These are phyloP conservation scores for Ochropleura leucogaster DNA, from an alignment of 2,888 invertebrate species.

Conservation along the genomic window DNA sequence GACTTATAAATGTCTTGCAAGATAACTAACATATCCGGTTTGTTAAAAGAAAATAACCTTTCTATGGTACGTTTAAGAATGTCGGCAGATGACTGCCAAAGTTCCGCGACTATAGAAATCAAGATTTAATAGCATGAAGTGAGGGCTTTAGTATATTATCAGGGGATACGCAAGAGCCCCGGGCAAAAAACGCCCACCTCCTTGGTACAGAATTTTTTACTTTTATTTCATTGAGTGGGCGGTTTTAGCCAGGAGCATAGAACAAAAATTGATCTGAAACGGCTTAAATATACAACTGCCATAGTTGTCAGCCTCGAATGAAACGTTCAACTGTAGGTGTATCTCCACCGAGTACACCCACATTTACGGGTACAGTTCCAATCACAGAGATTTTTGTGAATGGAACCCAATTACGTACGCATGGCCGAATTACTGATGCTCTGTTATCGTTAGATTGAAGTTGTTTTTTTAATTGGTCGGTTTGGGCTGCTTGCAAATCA, in stretches of 20 bases:
- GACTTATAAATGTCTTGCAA: neutral
- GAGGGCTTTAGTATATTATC: constrained; percentile 34
- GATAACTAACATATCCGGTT: neutral
- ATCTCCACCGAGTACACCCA: constrained; percentile 17
- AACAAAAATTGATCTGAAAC: constrained; percentile 8
- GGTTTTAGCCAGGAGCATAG: constrained; percentile 25
- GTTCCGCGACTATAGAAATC: constrained; percentile 9
- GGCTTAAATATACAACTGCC: constrained; percentile 36
- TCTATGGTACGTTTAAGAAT: constrained; percentile 10
- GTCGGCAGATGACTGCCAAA: constrained; percentile 11
- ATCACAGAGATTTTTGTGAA: constrained; percentile 27
- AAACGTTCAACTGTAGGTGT: neutral
- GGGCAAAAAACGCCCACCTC: constrained; percentile 30
- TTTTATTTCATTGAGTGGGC: constrained; percentile 14
- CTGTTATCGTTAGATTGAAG: constrained; percentile 14
- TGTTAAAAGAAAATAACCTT: constrained; percentile 10
- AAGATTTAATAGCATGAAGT: constrained; percentile 36
- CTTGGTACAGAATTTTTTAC: constrained; percentile 13
- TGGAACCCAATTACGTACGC: constrained; percentile 29
- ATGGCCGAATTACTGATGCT: constrained; percentile 9
- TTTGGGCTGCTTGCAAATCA: neutral
- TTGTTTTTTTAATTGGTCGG: neutral
- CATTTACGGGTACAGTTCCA: constrained; percentile 16
- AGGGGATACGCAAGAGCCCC: constrained; percentile 21
- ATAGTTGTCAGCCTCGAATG: constrained; percentile 1